Base-by-base conservation (phyloP, 2,113 vertebrate genomes). In the Noctilio leporinus region DNA sequence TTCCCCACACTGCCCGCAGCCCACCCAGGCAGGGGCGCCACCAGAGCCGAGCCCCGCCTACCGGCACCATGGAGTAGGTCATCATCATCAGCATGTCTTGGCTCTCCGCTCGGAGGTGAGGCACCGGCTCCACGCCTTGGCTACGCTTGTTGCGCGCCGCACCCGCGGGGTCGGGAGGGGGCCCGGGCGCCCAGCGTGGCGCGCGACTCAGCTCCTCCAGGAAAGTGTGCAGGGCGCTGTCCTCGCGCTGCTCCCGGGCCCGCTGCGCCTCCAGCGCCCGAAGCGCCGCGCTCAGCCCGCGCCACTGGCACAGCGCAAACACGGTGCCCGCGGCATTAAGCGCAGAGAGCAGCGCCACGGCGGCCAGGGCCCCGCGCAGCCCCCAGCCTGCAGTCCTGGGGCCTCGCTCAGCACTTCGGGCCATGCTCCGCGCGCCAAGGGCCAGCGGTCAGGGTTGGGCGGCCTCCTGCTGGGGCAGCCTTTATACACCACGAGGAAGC, bases 51-150 rank as follows among this genome's bases (percentile, higher is more conserved):
- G 55, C 80, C 92, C 78, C 91, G 78, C 99, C 98, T 99, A 99
- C 99, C 98, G 99, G 99, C 90, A 99, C 99, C 99, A 99, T 98
- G 97, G 99, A 99, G 98, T 99, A 99, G 51, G 99, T 99, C 98
- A 99, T 98, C 99, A 99, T 97, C 99, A 99, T 95, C 67, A 98
- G 98, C 98, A 99, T 98, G 98, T 99, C 99, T 17, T 99, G 99
- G 47, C 98, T 97, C 53, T 99, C 97, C 0, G 97, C 97, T 55
- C 98, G 99, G 94, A 98, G 94, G 95, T 93, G 98, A 96, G 43
- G 97, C 92, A 30, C 78, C 26, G 86, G 97, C 98, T 97, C 97
- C 33, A 96, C 96, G 69, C 94, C 17, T 45, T 98, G 98, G 73
- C 99, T 99, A 88, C 99, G 98, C 97, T 98, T 99, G 97, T 98